These are phyloP conservation scores for Botrylloides violaceus DNA, from an alignment of 23 tunicate genomes.

Conservation along the genomic window DNA sequence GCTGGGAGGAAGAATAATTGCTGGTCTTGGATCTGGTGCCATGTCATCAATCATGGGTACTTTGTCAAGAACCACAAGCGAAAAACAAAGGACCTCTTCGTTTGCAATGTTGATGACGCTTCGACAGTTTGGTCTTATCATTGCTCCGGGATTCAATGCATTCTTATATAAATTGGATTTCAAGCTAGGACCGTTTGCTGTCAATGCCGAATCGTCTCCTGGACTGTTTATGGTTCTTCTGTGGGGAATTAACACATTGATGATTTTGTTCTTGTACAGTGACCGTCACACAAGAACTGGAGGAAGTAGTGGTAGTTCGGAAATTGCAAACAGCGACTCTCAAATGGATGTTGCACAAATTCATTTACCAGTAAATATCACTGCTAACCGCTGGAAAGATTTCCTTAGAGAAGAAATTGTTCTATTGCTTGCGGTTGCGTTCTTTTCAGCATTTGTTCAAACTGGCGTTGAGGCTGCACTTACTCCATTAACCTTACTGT, in stretches of 20 bases:
- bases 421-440: slow-evolving; percentile 52
- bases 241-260: slow-evolving; percentile 45
- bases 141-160: slow-evolving; percentile 46
- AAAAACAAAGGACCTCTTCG: slow-evolving; percentile 17
- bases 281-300: background rate
- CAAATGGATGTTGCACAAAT: background rate
- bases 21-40: slow-evolving; percentile 24
- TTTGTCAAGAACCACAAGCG: background rate
- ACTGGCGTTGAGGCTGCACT: slow-evolving; percentile 73
- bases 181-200: slow-evolving; percentile 41
- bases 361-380: background rate
- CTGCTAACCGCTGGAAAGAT: background rate
- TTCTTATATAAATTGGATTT: slow-evolving; percentile 48
- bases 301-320: background rate
- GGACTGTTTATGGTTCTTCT: slow-evolving; percentile 61
- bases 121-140: slow-evolving; percentile 22
- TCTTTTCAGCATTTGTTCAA: slow-evolving; percentile 54
- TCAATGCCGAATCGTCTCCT: slow-evolving; percentile 10
- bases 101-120: slow-evolving; percentile 11
- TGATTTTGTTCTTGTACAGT: slow-evolving; percentile 29
- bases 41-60: slow-evolving; percentile 16
- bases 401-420: slow-evolving; percentile 68
- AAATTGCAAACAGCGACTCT: slow-evolving; percentile 1
- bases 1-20: slow-evolving; percentile 12
- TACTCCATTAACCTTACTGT: slow-evolving; percentile 50